Evolutionary conservation across 2,797 vertebrate species (phyloP).

Genomic region (Emydoidea blandingii): DNA sequence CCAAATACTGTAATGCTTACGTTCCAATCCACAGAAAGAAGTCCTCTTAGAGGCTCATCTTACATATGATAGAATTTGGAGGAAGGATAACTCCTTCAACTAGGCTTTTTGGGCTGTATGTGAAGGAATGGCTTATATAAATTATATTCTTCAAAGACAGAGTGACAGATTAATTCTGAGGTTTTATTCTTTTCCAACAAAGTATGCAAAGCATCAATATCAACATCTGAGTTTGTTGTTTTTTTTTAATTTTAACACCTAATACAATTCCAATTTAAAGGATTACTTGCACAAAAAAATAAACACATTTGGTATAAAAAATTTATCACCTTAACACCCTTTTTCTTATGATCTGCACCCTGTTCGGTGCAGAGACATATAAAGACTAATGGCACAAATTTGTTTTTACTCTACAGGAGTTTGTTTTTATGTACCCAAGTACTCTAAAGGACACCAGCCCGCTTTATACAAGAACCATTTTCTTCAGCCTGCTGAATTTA

Average conservation of each 20-base stretch:
- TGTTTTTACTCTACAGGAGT: constrained; percentile 80
- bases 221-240: constrained; percentile 67
- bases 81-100: background rate
- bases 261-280: constrained; percentile 87
- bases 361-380: constrained; percentile 86
- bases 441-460: constrained; percentile 85
- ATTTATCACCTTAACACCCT: constrained; percentile 89
- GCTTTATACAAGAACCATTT: constrained; percentile 83
- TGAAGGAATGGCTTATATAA: background rate
- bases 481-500: constrained; percentile 87
- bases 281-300: constrained; percentile 88
- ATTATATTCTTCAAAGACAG: background rate
- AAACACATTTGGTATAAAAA: constrained; percentile 89
- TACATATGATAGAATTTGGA: background rate
- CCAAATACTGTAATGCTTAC: too few relatives aligned
- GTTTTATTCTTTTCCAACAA: constrained; percentile 38
- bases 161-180: background rate
- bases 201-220: constrained; percentile 74
- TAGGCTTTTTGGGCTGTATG: fast-evolving
- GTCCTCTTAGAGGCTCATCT: background rate
- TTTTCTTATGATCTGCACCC: constrained; percentile 81
- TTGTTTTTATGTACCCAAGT: constrained; percentile 83
- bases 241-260: constrained; percentile 85
- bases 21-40: background rate
- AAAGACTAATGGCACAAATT: constrained; percentile 85